A percentile compares a stretch with the other conserved stretches of the same genome.
phyloP scores from a whole-genome alignment of 2,888 invertebrate species.

The Laspeyria flexula region DNA sequence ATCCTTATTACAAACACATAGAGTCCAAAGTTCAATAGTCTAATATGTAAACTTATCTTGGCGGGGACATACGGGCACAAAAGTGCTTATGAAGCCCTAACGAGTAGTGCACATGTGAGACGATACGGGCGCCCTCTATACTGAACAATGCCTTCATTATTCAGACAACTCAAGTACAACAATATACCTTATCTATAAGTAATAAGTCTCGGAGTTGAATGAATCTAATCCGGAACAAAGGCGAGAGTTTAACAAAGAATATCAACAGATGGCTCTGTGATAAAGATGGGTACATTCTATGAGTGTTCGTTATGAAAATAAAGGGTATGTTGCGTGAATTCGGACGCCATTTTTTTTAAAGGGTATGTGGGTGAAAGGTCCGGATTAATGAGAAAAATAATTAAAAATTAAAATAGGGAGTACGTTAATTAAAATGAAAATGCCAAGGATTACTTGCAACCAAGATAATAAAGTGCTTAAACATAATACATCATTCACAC shows the following conservation, averaged over 20 bases:
- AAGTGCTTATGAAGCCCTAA: constrained; percentile 63
- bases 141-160: constrained; percentile 66
- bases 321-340: constrained; percentile 49
- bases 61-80: constrained; percentile 55
- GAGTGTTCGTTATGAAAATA: constrained; percentile 70
- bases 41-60: constrained; percentile 41
- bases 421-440: constrained; percentile 28
- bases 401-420: constrained; percentile 17
- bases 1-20: constrained; percentile 29
- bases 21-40: constrained; percentile 31
- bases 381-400: constrained; percentile 25
- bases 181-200: constrained; percentile 54
- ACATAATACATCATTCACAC: no score
- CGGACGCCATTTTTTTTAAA: constrained; percentile 49
- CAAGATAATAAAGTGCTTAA: no score
- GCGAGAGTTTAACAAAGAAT: constrained; percentile 67
- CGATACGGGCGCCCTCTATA: constrained; percentile 69
- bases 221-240: constrained; percentile 50
- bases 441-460: constrained; percentile 6
- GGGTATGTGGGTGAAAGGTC: constrained; percentile 36
- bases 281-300: constrained; percentile 60
- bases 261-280: constrained; percentile 77
- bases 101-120: constrained; percentile 63
- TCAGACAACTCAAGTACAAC: constrained; percentile 50
- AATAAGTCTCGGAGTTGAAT: constrained; percentile 56